Conservation (phyloP, 2,888 invertebrate genomes). For the Spicauda simplicius region DNA sequence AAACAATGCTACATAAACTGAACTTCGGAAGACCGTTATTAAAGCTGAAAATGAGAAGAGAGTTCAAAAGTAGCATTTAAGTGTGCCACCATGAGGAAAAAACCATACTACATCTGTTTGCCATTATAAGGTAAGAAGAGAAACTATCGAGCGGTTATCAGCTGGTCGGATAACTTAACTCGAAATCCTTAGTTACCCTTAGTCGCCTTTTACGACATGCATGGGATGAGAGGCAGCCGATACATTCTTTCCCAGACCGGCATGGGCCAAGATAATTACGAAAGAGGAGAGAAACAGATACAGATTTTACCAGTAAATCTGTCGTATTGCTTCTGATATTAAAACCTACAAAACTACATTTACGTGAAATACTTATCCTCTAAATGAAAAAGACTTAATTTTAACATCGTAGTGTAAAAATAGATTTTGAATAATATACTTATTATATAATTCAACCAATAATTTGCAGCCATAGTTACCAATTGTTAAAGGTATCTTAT, state of each 20-base stretch:
- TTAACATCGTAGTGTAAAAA: neutral
- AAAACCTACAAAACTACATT: neutral
- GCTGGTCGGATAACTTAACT: neutral
- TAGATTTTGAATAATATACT: neutral
- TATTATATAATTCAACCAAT: neutral
- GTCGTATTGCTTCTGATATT: neutral
- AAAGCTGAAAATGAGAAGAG: too few species aligned
- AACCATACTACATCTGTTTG: neutral
- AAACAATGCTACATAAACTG: too few species aligned
- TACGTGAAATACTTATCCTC: neutral
- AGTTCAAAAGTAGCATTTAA: neutral
- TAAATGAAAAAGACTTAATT: too few species aligned
- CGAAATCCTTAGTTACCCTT: neutral
- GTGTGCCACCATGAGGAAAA: neutral
- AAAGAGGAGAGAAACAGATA: neutral
- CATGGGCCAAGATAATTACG: neutral
- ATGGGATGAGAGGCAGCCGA: constrained; percentile 1
- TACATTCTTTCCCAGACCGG: constrained; percentile 1
- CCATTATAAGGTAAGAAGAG: neutral
- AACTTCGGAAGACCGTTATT: too few species aligned
- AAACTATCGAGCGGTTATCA: neutral
- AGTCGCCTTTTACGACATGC: constrained; percentile 1
- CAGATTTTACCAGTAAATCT: neutral
- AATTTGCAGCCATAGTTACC: neutral
- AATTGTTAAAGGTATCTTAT: neutral